Evolutionary conservation across 2,888 invertebrate species (phyloP), one percentile per base, ranked within the genome.

Genomic region (Neoitamus cyanurus): DNA sequence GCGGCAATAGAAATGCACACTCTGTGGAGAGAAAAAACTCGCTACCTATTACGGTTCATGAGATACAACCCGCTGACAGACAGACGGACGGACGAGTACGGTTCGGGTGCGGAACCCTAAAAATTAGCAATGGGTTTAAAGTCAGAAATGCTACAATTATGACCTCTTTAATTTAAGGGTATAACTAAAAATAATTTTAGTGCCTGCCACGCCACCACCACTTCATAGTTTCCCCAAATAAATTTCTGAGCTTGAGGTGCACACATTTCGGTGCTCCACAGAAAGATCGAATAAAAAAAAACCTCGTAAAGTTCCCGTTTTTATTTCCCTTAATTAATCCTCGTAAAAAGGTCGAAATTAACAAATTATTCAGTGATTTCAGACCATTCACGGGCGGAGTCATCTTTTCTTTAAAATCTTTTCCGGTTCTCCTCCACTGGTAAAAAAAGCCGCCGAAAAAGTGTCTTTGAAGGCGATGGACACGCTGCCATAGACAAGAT

Each of bases 281-380:
- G 5, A 42, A 42, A 42, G 3, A 42, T 0, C 1, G 15, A 42
- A n/a, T 42, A n/a, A 42, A 42, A 42, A 37, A 11, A 42, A 42
- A 42, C 13, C 42, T 42, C 42, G n/a, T 42, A 42, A 42, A 42
- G 42, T 42, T 42, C 5, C 42, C 20, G 7, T 15, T 58, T 20
- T 58, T 25, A 58, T 58, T 15, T 25, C 7, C 25, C 25, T 58
- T 58, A 58, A 58, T 58, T 58, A 25, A 58, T 58, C 25, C 25
- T 34, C 78, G 48, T 20, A 48, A 15, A 78, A 48, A 25, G 48
- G 20, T 46, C 34, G 15, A 78, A 78, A 78, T 58, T 46, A 30
- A 78, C 78, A 78, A 78, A 78, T 78, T 78, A 78, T 78, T 78
- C 78, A 78, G 58, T 11, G 58, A 31, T 78, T 78, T 28, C 58